These are phyloP conservation scores for Whitmania pigra DNA, from an alignment of 1,140 invertebrate genomes.

Conservation along the genomic window DNA sequence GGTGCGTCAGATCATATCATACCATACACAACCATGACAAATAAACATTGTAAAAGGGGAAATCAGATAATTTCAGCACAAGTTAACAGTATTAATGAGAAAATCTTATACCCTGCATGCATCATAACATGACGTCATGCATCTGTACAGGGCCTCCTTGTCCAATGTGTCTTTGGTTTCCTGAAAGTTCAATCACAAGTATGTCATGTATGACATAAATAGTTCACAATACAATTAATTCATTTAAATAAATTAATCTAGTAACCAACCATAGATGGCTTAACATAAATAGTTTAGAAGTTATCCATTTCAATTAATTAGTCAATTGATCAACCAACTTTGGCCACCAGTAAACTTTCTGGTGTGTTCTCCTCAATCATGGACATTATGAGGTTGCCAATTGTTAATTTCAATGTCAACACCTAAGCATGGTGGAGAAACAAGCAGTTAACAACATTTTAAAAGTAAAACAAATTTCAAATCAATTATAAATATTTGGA, in stretches of 20 bases:
- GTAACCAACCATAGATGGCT: no score
- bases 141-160: constrained; percentile 37
- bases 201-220: no score
- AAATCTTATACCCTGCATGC: constrained; percentile 29
- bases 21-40: no score
- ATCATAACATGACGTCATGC: constrained; percentile 38
- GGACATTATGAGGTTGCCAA: constrained; percentile 29
- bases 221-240: no score
- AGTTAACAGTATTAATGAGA: neutral
- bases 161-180: constrained; percentile 42
- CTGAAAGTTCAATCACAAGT: constrained; percentile 24
- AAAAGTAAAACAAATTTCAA: no score
- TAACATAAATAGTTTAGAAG: no score
- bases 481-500: no score
- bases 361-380: constrained; percentile 25
- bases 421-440: constrained; percentile 13
- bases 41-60: no score
- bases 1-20: no score
- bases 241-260: neutral
- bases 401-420: constrained; percentile 36
- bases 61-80: neutral
- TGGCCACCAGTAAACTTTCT: constrained; percentile 38
- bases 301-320: neutral
- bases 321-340: constrained; percentile 28
- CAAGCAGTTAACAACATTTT: no score